These are phyloP conservation scores for Neodon shergylaensis DNA, from an alignment of 2,113 vertebrate genomes.

Conservation along the genomic window DNA sequence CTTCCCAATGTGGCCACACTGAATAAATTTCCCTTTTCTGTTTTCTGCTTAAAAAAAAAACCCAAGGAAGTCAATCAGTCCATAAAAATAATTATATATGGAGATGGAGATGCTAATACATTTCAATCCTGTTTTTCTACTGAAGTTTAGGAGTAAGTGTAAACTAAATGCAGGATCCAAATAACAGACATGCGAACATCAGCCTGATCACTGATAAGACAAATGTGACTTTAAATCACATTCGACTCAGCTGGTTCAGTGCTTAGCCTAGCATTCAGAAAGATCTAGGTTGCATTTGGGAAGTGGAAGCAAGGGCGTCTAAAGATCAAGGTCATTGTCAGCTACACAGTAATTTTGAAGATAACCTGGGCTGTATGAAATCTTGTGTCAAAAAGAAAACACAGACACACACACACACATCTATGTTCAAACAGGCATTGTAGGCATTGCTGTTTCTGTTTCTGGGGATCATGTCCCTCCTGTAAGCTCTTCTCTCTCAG, in stretches of 20 bases:
- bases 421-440: neutral
- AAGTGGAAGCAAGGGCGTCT: neutral
- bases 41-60: neutral
- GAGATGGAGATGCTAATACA: constrained; percentile 2
- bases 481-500: neutral
- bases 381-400: neutral
- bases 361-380: neutral
- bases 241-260: neutral
- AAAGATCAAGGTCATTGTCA: neutral
- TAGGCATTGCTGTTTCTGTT: neutral
- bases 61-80: neutral
- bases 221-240: neutral
- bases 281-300: neutral
- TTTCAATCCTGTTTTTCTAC: neutral
- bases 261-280: neutral
- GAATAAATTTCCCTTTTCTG: neutral
- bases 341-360: neutral
- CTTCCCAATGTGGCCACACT: neutral
- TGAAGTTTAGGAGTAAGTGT: constrained; percentile 20
- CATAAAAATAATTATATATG: constrained; percentile 25
- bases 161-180: constrained; percentile 31
- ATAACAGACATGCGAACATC: neutral
- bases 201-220: neutral
- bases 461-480: neutral
- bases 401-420: neutral